A percentile compares a stretch with the other conserved stretches of the same genome.
These are phyloP conservation scores for Astropecten irregularis DNA, from an alignment of 53 echinoderm and acorn worm species.

Conservation along the genomic window DNA sequence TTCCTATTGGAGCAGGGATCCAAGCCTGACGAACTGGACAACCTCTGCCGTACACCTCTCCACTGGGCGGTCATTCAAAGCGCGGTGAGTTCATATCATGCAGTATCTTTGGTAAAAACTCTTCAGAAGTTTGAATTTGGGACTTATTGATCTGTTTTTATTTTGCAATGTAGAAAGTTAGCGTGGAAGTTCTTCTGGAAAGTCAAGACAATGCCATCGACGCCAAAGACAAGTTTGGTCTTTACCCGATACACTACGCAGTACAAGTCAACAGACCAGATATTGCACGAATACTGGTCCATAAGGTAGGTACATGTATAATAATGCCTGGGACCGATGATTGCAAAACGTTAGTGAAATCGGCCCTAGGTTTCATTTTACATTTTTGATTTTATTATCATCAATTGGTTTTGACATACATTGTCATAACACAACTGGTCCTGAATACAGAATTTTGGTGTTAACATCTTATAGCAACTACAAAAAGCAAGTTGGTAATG, in stretches of 20 bases:
- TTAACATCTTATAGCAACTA: too few relatives aligned
- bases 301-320: conserved; percentile 72
- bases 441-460: too few relatives aligned
- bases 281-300: conserved; percentile 60
- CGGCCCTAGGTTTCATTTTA: too few relatives aligned
- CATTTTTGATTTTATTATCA: too few relatives aligned
- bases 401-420: too few relatives aligned
- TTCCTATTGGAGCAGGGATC: conserved; percentile 60
- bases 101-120: too few relatives aligned
- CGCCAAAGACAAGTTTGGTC: conserved; percentile 69
- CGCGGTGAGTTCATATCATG: conserved; percentile 52
- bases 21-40: conserved; percentile 59
- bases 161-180: conserved; percentile 30
- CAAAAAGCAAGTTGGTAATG: too few relatives aligned
- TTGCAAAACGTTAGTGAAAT: too few relatives aligned
- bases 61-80: conserved; percentile 92
- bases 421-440: too few relatives aligned
- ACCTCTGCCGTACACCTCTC: conserved; percentile 74
- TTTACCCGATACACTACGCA: conserved; percentile 82
- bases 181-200: conserved; percentile 55
- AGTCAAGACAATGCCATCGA: conserved; percentile 61
- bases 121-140: too few relatives aligned
- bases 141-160: not conserved
- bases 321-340: too few relatives aligned
- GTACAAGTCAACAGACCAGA: conserved; percentile 69